Percentiles rank a stretch among this genome's conserved stretches.
These are phyloP conservation scores for Pocillopora grandis DNA, from an alignment of 92 coral and sea anemone genomes.

Conservation along the genomic window DNA sequence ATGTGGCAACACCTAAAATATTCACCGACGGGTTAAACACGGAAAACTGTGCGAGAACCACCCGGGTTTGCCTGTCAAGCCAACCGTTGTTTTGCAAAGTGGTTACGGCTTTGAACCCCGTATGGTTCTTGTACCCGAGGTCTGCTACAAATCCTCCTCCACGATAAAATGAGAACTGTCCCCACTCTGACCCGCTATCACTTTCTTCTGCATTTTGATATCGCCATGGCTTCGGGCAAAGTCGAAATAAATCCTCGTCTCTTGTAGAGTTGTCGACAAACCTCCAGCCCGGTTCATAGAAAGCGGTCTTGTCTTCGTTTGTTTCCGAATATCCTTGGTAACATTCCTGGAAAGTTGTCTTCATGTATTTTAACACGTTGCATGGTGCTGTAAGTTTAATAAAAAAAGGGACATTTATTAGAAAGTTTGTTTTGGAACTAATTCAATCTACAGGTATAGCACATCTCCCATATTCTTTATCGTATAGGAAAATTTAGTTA, in stretches of 20 bases:
- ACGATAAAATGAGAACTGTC: slow-evolving; percentile 56
- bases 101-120: slow-evolving; percentile 13
- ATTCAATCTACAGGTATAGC: neutral
- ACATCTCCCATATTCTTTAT: neutral
- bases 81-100: slow-evolving; percentile 51
- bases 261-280: neutral
- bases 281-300: slow-evolving; percentile 20
- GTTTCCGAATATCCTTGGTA: slow-evolving; percentile 51
- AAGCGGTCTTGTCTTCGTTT: slow-evolving; percentile 53
- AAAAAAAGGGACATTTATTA: neutral
- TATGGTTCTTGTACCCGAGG: neutral
- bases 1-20: neutral
- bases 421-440: neutral
- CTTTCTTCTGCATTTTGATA: slow-evolving; percentile 48
- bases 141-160: neutral
- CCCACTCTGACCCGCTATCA: slow-evolving; percentile 55
- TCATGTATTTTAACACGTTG: slow-evolving; percentile 17
- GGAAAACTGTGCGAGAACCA: slow-evolving; percentile 57
- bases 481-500: no score
- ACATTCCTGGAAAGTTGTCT: slow-evolving; percentile 25
- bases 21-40: slow-evolving; percentile 67
- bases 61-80: slow-evolving; percentile 67
- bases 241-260: slow-evolving; percentile 27
- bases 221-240: slow-evolving; percentile 78
- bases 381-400: neutral